A percentile compares a stretch with the other conserved stretches of the same genome.
phyloP scores from a whole-genome alignment of 1,140 invertebrate genomes.

The Pogonomyrmex californicus region DNA sequence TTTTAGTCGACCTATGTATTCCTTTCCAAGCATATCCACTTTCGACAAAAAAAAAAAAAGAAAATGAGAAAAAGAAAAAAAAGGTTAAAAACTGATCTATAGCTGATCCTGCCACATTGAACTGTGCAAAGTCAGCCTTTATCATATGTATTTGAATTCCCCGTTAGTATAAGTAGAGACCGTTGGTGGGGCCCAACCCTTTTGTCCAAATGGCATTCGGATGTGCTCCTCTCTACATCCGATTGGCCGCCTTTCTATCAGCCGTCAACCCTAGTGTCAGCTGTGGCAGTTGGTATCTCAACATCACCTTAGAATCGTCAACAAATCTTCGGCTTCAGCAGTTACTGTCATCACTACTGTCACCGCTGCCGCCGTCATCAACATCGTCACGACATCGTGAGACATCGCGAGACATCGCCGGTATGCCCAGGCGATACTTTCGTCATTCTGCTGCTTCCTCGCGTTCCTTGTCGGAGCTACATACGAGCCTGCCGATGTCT shows the following conservation, averaged over 20 bases:
- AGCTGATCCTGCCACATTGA: constrained; percentile 80
- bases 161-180: constrained; percentile 87
- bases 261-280: constrained; percentile 77
- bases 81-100: constrained; percentile 72
- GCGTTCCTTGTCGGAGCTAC: constrained; percentile 51
- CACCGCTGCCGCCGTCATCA: background rate
- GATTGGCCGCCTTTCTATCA: constrained; percentile 85
- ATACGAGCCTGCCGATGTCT: background rate
- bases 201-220: constrained; percentile 87
- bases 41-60: constrained; percentile 66
- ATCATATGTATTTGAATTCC: constrained; percentile 87
- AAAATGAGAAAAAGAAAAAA: background rate
- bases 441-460: constrained; percentile 49
- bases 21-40: constrained; percentile 68
- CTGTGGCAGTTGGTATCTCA: constrained; percentile 72
- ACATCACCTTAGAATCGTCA: constrained; percentile 69
- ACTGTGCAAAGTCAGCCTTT: constrained; percentile 79
- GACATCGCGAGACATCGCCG: constrained; percentile 38
- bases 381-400: constrained; percentile 32
- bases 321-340: constrained; percentile 73
- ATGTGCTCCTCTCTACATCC: constrained; percentile 85
- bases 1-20: constrained; percentile 59
- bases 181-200: constrained; percentile 86
- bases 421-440: constrained; percentile 34
- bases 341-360: background rate